Base-by-base conservation (phyloP, 2,888 invertebrate genomes). In the Lucinisca nassula region DNA sequence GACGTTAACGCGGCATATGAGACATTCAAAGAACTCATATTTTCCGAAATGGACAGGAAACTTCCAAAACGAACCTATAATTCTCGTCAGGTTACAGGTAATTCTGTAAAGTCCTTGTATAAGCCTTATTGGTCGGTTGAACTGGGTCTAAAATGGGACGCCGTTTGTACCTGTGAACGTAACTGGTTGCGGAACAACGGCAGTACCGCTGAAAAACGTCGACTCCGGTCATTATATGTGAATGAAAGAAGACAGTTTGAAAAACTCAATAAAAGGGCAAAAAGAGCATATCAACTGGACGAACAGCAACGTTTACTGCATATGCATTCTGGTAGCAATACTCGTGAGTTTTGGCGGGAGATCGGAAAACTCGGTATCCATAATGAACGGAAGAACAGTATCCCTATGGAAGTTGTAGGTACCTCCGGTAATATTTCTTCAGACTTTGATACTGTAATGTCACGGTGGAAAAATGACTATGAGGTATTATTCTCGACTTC, bases 281-380 rank as follows among this genome's bases (percentile, higher is more conserved):
- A n/a, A n/a, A n/a, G n/a, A n/a, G n/a, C n/a, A n/a, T n/a, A n/a
- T n/a, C n/a, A n/a, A n/a, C n/a, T n/a, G n/a, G n/a, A 8, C n/a
- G 58, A 72, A 21, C 84, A 84, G 17, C 14, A 55, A 12, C 37
- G 73, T 40, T 35, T 84, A 12, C 37, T 58, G 14, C 12, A 79
- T 12, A n/a, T 73, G 0, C 2, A 55, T 1, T 70, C 24, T 24
- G 67, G 72, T 12, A 24, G 32, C 14, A 70, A 79, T n/a, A 40
- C 74, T 35, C 49, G 12, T 40, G 38, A 78, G 40, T 37, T 84
- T 74, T 32, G 74, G 84, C 74, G 78, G 51, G 38, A 27, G 35
- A n/a, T 74, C 21, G 84, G 84, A 14, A 79, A 78, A 84, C 76
- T 79, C n/a, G 61, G 80, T 0, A 58, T 83, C 6, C 58, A 77